Base-by-base conservation (phyloP, 2,113 vertebrate genomes). In the Pseudorectes ferrugineus region DNA sequence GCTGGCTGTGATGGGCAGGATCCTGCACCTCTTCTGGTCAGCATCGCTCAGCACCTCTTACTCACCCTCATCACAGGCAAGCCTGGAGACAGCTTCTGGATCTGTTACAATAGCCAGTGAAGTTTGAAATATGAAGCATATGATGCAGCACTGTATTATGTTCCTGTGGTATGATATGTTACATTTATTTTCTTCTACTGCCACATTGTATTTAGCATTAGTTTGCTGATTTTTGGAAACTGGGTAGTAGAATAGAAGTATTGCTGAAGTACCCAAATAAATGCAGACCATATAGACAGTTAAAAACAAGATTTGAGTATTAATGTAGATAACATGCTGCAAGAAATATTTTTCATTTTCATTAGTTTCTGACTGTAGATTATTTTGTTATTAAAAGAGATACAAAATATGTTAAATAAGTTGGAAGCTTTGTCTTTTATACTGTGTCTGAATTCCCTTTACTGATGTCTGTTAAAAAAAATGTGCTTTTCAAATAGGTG, bases 31-130 rank as follows among this genome's bases (percentile, higher is more conserved):
- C 77, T 36, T 19, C 42, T n/a, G 8, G 14, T 33, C 5, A 3
- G n/a, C 33, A 55, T 46, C 0, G 0, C 55, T 33, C 9, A 2
- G 19, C 12, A 14, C 11, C 35, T 83, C 21, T 63, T 54, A 6
- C 29, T 40, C 35, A 8, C 6, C 62, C 58, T 45, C 54, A 20
- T 6, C 2, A 4, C 28, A 14, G 55, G 9, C 15, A 45, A 6
- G 31, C 14, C 48, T 54, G 33, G 38, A 58, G 62, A 19, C 49
- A 31, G 36, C 11, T 49, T 36, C 42, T 90, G 54, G 8, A 14
- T 70, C 29, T 48, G 10, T 58, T 85, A 4, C 5, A 59, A 15
- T 9, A 76, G 48, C 4, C 4, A 82, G 42, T 3, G 0, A 45
- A 49, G 38, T 78, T 65, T 33, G 46, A 63, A 33, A 33, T 74